phyloP scores from a whole-genome alignment of 2,888 invertebrate species.

The Stegana nigrithorax region DNA sequence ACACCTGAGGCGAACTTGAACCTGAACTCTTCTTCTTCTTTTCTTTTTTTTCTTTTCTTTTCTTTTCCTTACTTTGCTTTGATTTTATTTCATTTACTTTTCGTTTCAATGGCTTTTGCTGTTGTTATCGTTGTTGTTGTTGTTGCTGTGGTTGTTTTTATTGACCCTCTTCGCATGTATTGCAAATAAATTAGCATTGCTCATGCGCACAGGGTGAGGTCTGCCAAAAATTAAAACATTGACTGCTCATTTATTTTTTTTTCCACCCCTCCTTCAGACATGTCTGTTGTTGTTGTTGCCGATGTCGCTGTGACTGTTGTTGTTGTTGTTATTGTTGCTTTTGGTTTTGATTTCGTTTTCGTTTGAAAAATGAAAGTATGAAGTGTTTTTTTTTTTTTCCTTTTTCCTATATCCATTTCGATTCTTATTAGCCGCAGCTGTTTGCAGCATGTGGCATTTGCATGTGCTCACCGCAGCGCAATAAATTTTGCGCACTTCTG shows the following conservation, averaged over 20 bases:
- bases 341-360: constrained; percentile 28
- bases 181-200: constrained; percentile 55
- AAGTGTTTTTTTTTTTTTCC: no score
- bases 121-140: not conserved
- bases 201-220: constrained; percentile 49
- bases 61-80: constrained; percentile 11
- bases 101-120: constrained; percentile 19
- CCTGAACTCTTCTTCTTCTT: constrained; percentile 43
- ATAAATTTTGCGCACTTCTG: no score
- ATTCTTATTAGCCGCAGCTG: constrained; percentile 26
- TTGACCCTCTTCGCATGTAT: constrained; percentile 1
- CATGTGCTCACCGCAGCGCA: no score
- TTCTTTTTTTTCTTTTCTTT: constrained; percentile 21
- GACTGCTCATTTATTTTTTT: constrained; percentile 35
- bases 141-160: not conserved
- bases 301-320: not conserved
- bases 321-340: not conserved
- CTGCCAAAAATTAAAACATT: constrained; percentile 47
- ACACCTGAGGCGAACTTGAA: constrained; percentile 57
- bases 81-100: no score
- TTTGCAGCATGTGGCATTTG: constrained; percentile 56
- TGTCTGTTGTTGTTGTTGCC: not conserved
- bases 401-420: not conserved
- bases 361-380: constrained; percentile 57
- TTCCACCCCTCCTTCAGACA: not conserved